Conservation (phyloP, 2,113 vertebrate genomes). For the Smithornis capensis region DNA sequence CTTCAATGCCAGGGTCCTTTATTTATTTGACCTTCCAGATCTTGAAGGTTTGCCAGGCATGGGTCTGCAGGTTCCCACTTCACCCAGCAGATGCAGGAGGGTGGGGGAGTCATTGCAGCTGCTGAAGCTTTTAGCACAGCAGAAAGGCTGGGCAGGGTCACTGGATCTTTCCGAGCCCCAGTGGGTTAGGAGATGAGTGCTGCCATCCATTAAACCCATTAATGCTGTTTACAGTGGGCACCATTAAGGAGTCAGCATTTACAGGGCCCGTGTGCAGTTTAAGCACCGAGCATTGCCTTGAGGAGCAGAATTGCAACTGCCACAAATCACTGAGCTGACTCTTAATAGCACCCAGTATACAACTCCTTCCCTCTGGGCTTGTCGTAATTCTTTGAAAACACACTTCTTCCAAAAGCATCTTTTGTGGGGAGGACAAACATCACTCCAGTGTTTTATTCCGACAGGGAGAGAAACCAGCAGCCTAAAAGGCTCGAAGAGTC, state of each 20-base stretch:
- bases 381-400: background rate
- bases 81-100: background rate
- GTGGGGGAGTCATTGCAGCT: background rate
- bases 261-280: background rate
- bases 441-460: fast-evolving
- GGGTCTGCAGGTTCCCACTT: background rate
- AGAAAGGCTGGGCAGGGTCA: slow-evolving; percentile 1
- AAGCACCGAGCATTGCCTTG: background rate
- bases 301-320: background rate
- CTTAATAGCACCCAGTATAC: background rate
- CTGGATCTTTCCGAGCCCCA: background rate
- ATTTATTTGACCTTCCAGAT: background rate
- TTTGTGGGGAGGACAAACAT: background rate
- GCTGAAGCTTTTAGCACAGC: background rate
- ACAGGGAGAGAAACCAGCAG: background rate
- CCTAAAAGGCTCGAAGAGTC: background rate
- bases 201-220: background rate
- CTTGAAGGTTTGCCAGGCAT: background rate
- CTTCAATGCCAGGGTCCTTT: background rate
- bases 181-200: background rate
- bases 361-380: background rate
- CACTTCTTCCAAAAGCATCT: background rate
- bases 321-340: background rate
- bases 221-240: background rate
- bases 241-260: background rate